Evolutionary conservation across 2,797 vertebrate species (phyloP).

Genomic region (Micropoecilia bifurca): DNA sequence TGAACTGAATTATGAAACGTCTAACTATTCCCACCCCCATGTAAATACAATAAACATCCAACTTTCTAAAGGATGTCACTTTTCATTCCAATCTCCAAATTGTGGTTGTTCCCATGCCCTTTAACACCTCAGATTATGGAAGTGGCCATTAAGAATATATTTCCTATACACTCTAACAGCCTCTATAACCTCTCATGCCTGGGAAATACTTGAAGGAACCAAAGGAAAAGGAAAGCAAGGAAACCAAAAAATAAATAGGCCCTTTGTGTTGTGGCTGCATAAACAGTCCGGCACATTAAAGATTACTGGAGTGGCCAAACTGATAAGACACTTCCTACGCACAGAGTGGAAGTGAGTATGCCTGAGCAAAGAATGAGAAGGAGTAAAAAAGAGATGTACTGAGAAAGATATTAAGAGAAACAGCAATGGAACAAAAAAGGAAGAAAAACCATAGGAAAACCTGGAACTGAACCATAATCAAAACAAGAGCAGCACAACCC

Average conservation of each 20-base stretch:
- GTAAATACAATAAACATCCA: conserved; percentile 11
- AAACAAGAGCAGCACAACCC: conserved; percentile 9
- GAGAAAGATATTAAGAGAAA: conserved; percentile 24
- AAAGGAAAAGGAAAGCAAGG: conserved; percentile 66
- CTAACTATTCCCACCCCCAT: not conserved
- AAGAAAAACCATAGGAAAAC: conserved; percentile 17
- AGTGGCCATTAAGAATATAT: conserved; percentile 48
- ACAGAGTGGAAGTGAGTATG: conserved; percentile 18
- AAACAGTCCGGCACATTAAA: conserved; percentile 74
- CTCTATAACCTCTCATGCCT: conserved; percentile 56
- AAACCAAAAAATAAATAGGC: conserved; percentile 82
- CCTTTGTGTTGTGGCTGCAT: conserved; percentile 73
- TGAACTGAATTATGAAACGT: not conserved
- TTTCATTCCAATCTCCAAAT: conserved; percentile 25
- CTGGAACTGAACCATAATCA: conserved; percentile 5
- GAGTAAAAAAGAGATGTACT: conserved; percentile 10
- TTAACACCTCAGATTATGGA: conserved; percentile 62
- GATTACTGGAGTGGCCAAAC: conserved; percentile 53
- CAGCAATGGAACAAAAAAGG: conserved; percentile 11
- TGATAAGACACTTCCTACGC: conserved; percentile 70
- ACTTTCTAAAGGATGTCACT: conserved; percentile 4
- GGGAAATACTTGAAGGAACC: conserved; percentile 76
- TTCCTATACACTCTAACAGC: conserved; percentile 18
- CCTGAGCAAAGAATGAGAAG: conserved; percentile 6
- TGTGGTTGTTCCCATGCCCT: conserved; percentile 68